Conservation (phyloP, 2,797 vertebrate species). For the Oreortyx pictus region DNA sequence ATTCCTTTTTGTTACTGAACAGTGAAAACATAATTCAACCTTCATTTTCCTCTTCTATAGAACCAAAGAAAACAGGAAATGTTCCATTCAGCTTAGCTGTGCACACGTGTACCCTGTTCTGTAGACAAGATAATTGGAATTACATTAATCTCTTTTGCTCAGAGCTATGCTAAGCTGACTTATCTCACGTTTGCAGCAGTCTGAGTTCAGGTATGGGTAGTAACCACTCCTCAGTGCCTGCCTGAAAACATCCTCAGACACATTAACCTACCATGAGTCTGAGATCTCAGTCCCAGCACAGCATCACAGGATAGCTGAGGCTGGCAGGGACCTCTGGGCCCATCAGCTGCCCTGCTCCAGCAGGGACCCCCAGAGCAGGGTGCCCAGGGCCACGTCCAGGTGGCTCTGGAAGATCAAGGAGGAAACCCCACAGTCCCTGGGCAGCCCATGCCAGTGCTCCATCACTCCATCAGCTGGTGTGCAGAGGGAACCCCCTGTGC, state of each 20-base stretch:
- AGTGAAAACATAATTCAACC: background rate
- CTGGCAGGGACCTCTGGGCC: background rate
- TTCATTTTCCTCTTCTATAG: background rate
- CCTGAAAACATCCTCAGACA: background rate
- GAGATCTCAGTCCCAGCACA: background rate
- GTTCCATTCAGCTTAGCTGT: background rate
- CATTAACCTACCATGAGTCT: rapidly evolving
- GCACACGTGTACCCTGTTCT: background rate
- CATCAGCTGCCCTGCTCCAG: background rate
- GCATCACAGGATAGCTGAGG: background rate
- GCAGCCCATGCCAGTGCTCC: background rate
- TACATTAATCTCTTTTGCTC: constrained; percentile 10
- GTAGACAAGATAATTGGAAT: background rate
- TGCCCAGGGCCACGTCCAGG: background rate
- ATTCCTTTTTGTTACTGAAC: background rate
- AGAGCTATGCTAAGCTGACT: background rate
- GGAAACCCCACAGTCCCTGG: background rate
- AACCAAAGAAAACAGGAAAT: background rate
- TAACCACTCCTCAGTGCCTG: background rate
- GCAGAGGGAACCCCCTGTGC: background rate
- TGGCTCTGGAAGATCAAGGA: background rate
- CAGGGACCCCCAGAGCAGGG: background rate
- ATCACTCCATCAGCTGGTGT: no score
- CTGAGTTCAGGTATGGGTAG: background rate
- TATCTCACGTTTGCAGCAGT: constrained; percentile 53